phyloP scores from a whole-genome alignment of 1,140 invertebrate species.

The Drosophila kikkawai region DNA sequence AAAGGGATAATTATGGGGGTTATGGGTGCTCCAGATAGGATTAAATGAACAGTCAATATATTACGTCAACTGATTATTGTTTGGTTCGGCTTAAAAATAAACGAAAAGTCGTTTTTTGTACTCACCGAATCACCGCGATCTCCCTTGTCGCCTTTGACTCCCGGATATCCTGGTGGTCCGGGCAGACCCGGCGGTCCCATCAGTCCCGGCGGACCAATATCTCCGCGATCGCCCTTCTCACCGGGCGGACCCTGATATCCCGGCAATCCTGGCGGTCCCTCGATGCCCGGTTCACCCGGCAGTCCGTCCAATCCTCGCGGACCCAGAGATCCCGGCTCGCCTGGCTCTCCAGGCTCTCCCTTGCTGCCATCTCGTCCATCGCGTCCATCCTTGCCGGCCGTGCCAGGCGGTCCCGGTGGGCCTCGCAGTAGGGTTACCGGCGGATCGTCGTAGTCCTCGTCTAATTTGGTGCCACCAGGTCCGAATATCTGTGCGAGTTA shows the following conservation, averaged over 20 bases:
- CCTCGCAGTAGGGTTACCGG: constrained; percentile 85
- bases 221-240: constrained; percentile 95
- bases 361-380: constrained; percentile 86
- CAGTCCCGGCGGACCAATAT: constrained; percentile 94
- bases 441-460: constrained; percentile 84
- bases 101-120: constrained; percentile 41
- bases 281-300: constrained; percentile 83
- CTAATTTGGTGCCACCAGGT: constrained; percentile 78
- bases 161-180: constrained; percentile 93
- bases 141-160: constrained; percentile 94
- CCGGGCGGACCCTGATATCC: constrained; percentile 94
- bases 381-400: constrained; percentile 88
- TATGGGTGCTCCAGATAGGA: background rate
- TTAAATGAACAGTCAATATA: background rate
- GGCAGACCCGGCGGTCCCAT: constrained; percentile 91
- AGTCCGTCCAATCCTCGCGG: constrained; percentile 82
- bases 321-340: constrained; percentile 95
- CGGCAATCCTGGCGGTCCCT: constrained; percentile 88
- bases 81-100: too few species aligned
- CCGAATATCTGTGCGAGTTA: constrained; percentile 74
- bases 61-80: background rate
- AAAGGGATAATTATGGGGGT: constrained; percentile 85
- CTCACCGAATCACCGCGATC: constrained; percentile 97
- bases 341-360: constrained; percentile 92
- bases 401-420: constrained; percentile 87